Percentiles rank a stretch among this genome's conserved stretches.
Conservation (phyloP, 2,888 invertebrate species). For the Pherbina coryleti region DNA sequence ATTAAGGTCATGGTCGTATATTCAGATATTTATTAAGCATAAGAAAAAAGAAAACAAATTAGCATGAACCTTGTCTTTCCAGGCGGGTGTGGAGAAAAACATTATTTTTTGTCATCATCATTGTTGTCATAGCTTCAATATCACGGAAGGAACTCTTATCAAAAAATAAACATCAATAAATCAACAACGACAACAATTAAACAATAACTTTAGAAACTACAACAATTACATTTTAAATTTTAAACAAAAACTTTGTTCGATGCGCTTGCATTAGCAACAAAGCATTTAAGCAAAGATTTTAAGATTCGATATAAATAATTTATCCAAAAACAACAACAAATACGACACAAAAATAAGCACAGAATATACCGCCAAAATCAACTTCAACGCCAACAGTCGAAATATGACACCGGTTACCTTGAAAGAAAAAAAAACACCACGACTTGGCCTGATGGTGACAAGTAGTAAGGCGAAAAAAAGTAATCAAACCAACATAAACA, state of each 20-base stretch:
- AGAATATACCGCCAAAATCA: neutral
- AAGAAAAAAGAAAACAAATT: too few relatives aligned
- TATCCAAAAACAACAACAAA: neutral
- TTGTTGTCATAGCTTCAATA: too few relatives aligned
- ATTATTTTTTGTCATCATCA: too few relatives aligned
- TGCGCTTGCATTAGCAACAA: neutral
- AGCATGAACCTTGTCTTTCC: too few relatives aligned
- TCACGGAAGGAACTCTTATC: too few relatives aligned
- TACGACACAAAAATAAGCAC: neutral
- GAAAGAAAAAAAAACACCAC: conserved; percentile 7
- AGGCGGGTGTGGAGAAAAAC: too few relatives aligned
- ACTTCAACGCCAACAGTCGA: neutral
- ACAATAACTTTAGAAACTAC: too few relatives aligned
- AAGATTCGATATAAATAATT: neutral
- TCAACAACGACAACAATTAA: too few relatives aligned
- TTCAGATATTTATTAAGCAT: too few relatives aligned
- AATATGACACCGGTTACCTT: neutral
- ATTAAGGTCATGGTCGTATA: too few relatives aligned
- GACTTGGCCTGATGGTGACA: neutral
- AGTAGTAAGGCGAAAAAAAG: neutral
- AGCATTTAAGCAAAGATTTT: neutral
- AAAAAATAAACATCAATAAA: too few relatives aligned
- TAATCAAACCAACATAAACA: neutral
- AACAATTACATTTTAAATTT: too few relatives aligned
- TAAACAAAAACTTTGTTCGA: neutral